These are phyloP conservation scores for Calliphora vomitoria DNA, from an alignment of 2,888 invertebrate genomes.

Conservation along the genomic window DNA sequence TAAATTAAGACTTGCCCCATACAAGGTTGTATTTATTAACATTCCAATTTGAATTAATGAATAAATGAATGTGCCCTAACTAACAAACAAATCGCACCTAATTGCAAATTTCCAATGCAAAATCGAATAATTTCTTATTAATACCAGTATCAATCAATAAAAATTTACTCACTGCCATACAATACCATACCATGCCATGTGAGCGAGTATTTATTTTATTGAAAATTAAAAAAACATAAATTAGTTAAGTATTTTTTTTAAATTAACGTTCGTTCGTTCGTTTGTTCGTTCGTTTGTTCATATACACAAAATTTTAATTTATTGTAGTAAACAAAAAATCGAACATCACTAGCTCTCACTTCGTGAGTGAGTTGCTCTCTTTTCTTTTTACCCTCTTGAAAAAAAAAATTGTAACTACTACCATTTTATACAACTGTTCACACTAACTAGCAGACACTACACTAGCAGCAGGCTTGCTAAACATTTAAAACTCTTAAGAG, in stretches of 20 bases:
- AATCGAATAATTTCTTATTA: constrained; percentile 10
- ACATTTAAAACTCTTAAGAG: constrained; percentile 60
- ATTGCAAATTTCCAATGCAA: constrained; percentile 32
- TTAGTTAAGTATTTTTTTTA: constrained; percentile 60
- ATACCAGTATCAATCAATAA: constrained; percentile 48
- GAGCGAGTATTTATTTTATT: constrained; percentile 45
- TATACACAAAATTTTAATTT: constrained; percentile 31
- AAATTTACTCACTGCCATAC: background rate
- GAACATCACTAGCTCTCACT: constrained; percentile 43
- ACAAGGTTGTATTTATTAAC: constrained; percentile 35
- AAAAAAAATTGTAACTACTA: constrained; percentile 23
- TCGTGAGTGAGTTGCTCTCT: background rate
- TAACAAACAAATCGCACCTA: constrained; percentile 25
- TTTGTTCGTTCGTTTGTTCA: background rate
- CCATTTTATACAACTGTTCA: constrained; percentile 53
- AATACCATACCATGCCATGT: constrained; percentile 1
- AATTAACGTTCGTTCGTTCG: constrained; percentile 34
- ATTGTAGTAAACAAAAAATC: constrained; percentile 53
- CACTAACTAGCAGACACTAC: constrained; percentile 56
- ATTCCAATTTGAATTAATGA: constrained; percentile 16
- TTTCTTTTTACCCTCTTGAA: background rate
- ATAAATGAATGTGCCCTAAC: background rate
- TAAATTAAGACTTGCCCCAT: background rate
- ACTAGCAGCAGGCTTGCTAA: constrained; percentile 52
- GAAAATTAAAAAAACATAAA: constrained; percentile 49